phyloP scores from a whole-genome alignment of 2,888 invertebrate genomes.

The Priocnemis perturbator region DNA sequence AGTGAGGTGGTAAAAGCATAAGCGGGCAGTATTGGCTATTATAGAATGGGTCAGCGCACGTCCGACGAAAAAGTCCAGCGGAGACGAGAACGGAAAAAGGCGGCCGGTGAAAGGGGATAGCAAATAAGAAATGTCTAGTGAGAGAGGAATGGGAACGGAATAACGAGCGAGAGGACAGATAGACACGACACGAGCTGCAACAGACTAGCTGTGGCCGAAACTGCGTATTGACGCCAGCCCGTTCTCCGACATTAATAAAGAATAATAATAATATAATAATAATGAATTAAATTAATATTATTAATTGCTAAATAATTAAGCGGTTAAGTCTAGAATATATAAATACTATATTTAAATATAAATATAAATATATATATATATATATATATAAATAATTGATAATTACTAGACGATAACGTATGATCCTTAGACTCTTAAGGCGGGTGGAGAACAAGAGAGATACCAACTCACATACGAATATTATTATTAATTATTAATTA shows the following conservation, averaged over 20 bases:
- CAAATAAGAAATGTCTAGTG: conserved; percentile 24
- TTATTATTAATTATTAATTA: conserved; percentile 56
- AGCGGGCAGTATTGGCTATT: no score
- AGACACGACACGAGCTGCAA: conserved; percentile 41
- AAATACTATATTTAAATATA: conserved; percentile 62
- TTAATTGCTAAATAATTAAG: conserved; percentile 73
- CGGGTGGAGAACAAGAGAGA: conserved; percentile 55
- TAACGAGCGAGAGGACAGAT: conserved; percentile 26
- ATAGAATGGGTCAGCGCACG: no score
- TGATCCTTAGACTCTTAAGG: conserved; percentile 65
- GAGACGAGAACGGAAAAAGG: not conserved
- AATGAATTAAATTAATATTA: conserved; percentile 72
- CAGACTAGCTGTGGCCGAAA: conserved; percentile 64
- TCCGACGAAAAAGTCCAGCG: conserved; percentile 1
- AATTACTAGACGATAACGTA: conserved; percentile 67
- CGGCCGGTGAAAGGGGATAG: conserved; percentile 15
- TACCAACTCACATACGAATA: conserved; percentile 67
- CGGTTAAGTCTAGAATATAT: conserved; percentile 67
- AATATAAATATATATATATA: conserved; percentile 53
- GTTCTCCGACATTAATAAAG: conserved; percentile 73
- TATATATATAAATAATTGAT: conserved; percentile 68
- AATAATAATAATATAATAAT: conserved; percentile 65
- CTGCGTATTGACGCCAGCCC: conserved; percentile 72
- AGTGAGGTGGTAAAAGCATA: no score
- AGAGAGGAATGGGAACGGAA: conserved; percentile 31